Conservation (phyloP, 2,888 invertebrate genomes). For the Drosophila merina region DNA sequence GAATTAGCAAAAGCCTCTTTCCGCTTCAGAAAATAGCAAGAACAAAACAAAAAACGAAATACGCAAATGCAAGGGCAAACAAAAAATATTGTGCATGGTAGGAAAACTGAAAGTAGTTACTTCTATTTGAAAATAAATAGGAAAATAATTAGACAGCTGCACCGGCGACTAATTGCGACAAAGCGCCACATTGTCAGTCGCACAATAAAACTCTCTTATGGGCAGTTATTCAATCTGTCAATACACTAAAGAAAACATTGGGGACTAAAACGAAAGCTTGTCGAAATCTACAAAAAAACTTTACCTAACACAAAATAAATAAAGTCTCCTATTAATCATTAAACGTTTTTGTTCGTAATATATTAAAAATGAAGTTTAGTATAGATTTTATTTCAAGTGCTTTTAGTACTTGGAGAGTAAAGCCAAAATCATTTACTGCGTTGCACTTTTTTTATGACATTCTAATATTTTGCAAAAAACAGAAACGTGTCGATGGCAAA, state of each 20-base stretch:
- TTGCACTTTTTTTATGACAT: conserved; percentile 30
- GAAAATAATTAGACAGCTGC: conserved; percentile 60
- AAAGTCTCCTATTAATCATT: too few relatives aligned
- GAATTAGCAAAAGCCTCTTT: conserved; percentile 20
- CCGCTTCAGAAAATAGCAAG: conserved; percentile 41
- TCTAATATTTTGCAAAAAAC: conserved; percentile 22
- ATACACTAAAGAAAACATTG: background rate
- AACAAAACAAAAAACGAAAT: conserved; percentile 3
- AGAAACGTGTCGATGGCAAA: conserved; percentile 39
- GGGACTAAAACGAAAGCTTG: too few relatives aligned
- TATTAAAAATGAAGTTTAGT: background rate
- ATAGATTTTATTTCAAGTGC: conserved; percentile 4
- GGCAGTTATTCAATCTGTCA: conserved; percentile 24
- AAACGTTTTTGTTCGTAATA: background rate
- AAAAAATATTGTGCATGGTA: conserved; percentile 3
- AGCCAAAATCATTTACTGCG: conserved; percentile 22
- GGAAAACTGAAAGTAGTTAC: conserved; percentile 24
- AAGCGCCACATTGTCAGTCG: conserved; percentile 33
- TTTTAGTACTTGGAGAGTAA: background rate
- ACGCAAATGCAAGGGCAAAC: conserved; percentile 33
- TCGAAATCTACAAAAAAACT: background rate
- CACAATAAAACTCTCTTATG: background rate
- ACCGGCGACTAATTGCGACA: conserved; percentile 29
- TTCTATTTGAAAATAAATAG: conserved; percentile 39
- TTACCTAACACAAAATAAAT: background rate